These are phyloP conservation scores for Dromaius novaehollandiae DNA, from an alignment of 2,113 vertebrate genomes.

Conservation along the genomic window DNA sequence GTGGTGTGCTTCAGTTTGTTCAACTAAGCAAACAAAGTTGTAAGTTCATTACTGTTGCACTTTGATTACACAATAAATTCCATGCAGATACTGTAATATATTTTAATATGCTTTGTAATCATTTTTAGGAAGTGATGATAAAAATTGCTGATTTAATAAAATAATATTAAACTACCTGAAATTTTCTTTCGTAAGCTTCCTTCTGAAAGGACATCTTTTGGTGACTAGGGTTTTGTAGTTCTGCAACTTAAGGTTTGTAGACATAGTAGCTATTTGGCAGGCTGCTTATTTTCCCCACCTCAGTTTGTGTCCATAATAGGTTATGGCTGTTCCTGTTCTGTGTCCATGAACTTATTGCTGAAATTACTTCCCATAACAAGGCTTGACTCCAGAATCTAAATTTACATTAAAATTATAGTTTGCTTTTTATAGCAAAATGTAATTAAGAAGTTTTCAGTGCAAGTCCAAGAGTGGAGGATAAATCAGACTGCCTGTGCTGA, in stretches of 20 bases:
- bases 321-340: not conserved
- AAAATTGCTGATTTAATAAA: constrained; percentile 67
- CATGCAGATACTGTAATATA: constrained; percentile 65
- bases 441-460: not conserved
- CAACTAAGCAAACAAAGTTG: not conserved
- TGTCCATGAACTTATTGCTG: not conserved
- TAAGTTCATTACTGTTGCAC: constrained; percentile 51
- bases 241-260: not conserved
- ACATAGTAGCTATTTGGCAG: not conserved
- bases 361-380: not conserved
- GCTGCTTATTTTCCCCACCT: not conserved
- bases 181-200: not conserved
- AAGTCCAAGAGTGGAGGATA: not conserved
- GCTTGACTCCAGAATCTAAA: not conserved
- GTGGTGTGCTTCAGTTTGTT: constrained; percentile 20
- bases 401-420: not conserved
- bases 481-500: not conserved
- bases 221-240: not conserved
- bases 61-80: constrained; percentile 54
- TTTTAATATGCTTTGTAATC: constrained; percentile 72
- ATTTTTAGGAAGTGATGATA: constrained; percentile 44
- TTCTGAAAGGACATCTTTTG: not conserved
- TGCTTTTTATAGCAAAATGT: not conserved
- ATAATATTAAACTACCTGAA: constrained; percentile 36
- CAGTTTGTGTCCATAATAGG: not conserved